Percentiles rank a stretch among this genome's conserved stretches.
These are phyloP conservation scores for Andrena haemorrhoa DNA, from an alignment of 2,888 invertebrate genomes.

Conservation along the genomic window DNA sequence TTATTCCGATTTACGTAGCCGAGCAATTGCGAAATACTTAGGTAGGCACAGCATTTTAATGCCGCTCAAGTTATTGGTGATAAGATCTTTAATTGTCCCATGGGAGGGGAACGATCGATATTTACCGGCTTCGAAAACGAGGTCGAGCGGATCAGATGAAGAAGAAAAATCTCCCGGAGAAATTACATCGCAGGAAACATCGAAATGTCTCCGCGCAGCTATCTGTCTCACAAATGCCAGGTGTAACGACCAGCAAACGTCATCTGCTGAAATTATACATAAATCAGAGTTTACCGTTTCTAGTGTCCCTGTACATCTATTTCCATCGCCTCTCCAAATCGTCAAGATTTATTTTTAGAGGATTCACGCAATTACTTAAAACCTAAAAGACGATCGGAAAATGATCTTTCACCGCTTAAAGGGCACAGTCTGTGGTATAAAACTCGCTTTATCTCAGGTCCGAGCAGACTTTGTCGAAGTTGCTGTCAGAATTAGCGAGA, in stretches of 20 bases:
- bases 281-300: too few species aligned
- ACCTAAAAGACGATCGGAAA: too few species aligned
- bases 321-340: neutral
- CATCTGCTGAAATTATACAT: neutral
- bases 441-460: neutral
- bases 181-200: constrained; percentile 52
- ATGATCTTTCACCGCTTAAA: neutral
- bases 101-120: constrained; percentile 56
- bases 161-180: constrained; percentile 46
- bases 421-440: neutral
- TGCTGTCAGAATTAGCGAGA: neutral
- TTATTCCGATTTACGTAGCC: constrained; percentile 16
- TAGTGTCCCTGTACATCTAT: too few species aligned
- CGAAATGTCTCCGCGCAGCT: constrained; percentile 38
- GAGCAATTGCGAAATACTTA: constrained; percentile 34
- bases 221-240: constrained; percentile 32
- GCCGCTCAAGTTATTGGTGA: constrained; percentile 27
- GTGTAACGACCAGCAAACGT: neutral
- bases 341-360: neutral
- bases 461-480: neutral
- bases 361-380: too few species aligned
- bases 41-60: constrained; percentile 25
- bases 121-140: constrained; percentile 34
- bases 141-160: constrained; percentile 53
- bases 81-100: constrained; percentile 58